phyloP scores from a whole-genome alignment of 2,113 vertebrate genomes.

The Dipodomys merriami region DNA sequence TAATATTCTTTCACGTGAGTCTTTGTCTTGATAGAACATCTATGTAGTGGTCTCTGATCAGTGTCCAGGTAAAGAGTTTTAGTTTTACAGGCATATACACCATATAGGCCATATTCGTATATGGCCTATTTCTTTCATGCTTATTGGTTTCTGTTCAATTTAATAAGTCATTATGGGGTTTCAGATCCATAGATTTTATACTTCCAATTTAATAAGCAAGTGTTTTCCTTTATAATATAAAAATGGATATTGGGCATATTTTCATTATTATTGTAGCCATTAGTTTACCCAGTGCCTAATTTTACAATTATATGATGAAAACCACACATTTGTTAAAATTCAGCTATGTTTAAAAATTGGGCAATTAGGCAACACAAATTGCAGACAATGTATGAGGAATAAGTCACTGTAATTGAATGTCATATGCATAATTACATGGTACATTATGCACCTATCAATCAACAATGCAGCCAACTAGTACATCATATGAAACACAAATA shows the following conservation, averaged over 20 bases:
- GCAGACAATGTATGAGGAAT: conserved; percentile 40
- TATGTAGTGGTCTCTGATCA: background rate
- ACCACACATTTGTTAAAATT: conserved; percentile 47
- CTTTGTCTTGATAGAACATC: background rate
- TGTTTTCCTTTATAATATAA: conserved; percentile 30
- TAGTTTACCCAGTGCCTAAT: background rate
- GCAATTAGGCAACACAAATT: conserved; percentile 68
- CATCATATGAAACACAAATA: conserved; percentile 38
- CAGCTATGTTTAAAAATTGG: conserved; percentile 59
- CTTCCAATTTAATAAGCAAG: background rate
- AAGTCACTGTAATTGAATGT: conserved; percentile 65
- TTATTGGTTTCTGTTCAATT: background rate
- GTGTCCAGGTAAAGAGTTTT: background rate
- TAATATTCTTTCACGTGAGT: background rate
- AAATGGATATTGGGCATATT: conserved; percentile 29
- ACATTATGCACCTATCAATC: conserved; percentile 59
- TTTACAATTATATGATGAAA: conserved; percentile 55
- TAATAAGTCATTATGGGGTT: background rate
- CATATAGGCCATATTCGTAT: background rate
- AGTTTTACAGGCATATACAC: background rate
- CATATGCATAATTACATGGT: conserved; percentile 65
- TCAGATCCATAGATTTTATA: background rate
- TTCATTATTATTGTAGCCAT: background rate
- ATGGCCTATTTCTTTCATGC: background rate
- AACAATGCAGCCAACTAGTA: conserved; percentile 20